Evolutionary conservation across 2,888 invertebrate species (phyloP), one percentile per base, ranked within the genome.

Genomic region (Pseudococcus viburni): DNA sequence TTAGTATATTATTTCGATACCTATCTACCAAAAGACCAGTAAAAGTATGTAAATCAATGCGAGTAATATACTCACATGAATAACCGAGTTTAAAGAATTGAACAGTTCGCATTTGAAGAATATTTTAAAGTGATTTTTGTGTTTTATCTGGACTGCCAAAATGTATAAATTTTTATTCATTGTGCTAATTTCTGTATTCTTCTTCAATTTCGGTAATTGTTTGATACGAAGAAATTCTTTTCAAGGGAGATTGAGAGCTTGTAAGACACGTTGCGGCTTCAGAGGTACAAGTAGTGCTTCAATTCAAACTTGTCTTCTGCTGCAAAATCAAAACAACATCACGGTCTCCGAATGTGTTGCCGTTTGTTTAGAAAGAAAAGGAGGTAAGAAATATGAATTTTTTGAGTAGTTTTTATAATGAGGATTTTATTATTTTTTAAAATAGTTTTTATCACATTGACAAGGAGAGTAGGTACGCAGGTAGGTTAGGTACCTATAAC

Each of bases 331-430:
- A 46, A 80, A 80, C 33, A 80, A 80, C 42, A 11, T 80, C 1
- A 42, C 42, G 1, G 80, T 80, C 6, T n/a, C 80, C 1, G 80
- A 80, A 42, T 80, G 80, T 46, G 80, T 80, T 4, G 80, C 80
- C 8, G 80, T n/a, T n/a, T 80, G 80, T 80, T 80, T 80, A 8
- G 42, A 80, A 80, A 42, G 46, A 33, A 80, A 80, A 80, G 80
- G 80, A 80, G 80, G 80, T 80, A 46, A 33, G 64, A 19, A 33
- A 33, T 33, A 33, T 33, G 1, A 33, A 33, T 33, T 33, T 33
- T 33, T 33, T 3, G 3, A 33, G 26, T 3, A 33, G 3, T 33
- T 33, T 33, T 33, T 33, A 33, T 33, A 3, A 2, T 33, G 3
- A 33, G 26, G 3, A 33, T 33, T 33, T 33, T 3, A 2, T 33